Percentiles rank a stretch among this genome's conserved stretches.
Evolutionary conservation across 1,140 invertebrate genomes (phyloP).

Genomic region (Lamellibrachia luymesi): DNA sequence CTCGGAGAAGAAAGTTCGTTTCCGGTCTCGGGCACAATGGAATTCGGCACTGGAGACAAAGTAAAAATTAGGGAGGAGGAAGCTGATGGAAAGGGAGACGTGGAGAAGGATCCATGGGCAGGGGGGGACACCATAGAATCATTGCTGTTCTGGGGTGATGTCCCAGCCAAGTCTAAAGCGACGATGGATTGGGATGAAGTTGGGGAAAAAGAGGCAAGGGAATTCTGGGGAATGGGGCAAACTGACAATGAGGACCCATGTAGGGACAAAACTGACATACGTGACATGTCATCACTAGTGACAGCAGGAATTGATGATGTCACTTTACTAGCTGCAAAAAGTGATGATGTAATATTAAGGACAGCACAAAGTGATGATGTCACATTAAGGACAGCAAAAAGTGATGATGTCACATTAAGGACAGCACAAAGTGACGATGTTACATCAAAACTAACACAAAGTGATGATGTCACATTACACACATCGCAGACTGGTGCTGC

Average conservation of each 20-base stretch:
- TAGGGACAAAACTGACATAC: neutral
- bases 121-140: neutral
- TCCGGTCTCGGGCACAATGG: neutral
- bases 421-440: neutral
- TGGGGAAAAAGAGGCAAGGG: neutral
- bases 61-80: neutral
- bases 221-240: neutral
- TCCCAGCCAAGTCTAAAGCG: too few relatives aligned
- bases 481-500: neutral
- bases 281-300: neutral
- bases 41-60: neutral
- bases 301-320: neutral
- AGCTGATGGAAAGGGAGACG: too few relatives aligned
- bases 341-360: too few relatives aligned
- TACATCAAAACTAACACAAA: neutral
- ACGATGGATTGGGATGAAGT: neutral
- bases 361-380: neutral
- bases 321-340: too few relatives aligned
- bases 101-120: too few relatives aligned
- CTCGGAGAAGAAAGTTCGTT: neutral
- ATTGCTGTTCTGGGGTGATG: neutral
- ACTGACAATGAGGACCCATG: neutral
- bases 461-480: neutral
- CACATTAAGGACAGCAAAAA: neutral
- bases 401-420: conserved; percentile 3